Evolutionary conservation across 1,140 invertebrate species (phyloP).

Genomic region (Oppia nitens): DNA sequence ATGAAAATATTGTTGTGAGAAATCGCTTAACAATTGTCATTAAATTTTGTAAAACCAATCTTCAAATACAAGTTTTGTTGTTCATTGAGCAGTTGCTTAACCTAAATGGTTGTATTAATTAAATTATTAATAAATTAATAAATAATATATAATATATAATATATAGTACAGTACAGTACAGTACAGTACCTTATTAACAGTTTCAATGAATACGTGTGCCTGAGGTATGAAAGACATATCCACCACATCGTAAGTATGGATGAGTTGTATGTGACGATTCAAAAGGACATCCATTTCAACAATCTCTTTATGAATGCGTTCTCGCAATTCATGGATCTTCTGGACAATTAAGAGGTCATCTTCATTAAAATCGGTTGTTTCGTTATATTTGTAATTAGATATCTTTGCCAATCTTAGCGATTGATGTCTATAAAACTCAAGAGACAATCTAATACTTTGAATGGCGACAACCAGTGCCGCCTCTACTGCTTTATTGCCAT

Average conservation of each 20-base stretch:
- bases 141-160: too few species aligned
- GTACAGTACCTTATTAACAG: background rate
- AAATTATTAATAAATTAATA: too few species aligned
- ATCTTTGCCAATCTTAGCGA: background rate
- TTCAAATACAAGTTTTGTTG: background rate
- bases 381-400: background rate
- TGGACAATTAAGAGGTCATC: background rate
- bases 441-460: constrained; percentile 2
- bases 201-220: background rate
- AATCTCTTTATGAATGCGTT: background rate
- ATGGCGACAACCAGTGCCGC: constrained; percentile 2
- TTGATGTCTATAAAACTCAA: constrained; percentile 4
- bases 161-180: too few species aligned
- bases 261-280: background rate
- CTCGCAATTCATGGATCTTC: background rate
- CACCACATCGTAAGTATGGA: background rate
- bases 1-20: too few species aligned
- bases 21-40: background rate
- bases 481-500: background rate
- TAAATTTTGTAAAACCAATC: background rate
- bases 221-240: background rate
- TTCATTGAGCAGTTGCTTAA: background rate
- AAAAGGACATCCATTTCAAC: background rate
- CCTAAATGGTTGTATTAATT: too few species aligned
- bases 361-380: background rate